A percentile compares a stretch with the other conserved stretches of the same genome.
phyloP scores from a whole-genome alignment of 2,888 invertebrate genomes.

The Eucriotettix oculatus region DNA sequence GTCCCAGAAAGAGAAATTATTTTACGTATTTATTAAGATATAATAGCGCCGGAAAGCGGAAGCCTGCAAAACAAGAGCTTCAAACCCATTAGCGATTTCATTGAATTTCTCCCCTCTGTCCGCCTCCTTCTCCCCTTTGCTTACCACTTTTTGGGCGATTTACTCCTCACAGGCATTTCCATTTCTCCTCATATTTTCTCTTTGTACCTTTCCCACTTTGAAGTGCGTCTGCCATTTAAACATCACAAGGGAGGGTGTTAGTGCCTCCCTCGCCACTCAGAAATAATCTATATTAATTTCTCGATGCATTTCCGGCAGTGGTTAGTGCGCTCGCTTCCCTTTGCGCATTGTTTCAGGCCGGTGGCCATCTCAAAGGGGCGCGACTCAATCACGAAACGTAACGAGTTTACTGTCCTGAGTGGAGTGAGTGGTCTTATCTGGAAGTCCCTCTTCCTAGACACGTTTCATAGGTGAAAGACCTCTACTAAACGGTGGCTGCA shows the following conservation, averaged over 20 bases:
- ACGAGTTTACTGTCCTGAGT: too few species aligned
- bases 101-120: background rate
- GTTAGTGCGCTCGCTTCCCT: background rate
- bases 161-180: background rate
- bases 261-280: constrained; percentile 5
- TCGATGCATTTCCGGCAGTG: constrained; percentile 9
- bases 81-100: background rate
- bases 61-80: background rate
- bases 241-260: background rate
- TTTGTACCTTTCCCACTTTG: background rate
- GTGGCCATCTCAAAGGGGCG: background rate
- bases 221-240: background rate
- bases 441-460: too few species aligned
- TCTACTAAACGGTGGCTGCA: too few species aligned
- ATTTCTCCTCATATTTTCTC: background rate
- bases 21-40: background rate
- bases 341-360: background rate
- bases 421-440: too few species aligned
- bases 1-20: background rate
- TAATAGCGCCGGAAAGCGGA: background rate
- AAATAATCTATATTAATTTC: constrained; percentile 14
- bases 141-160: background rate
- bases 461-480: too few species aligned
- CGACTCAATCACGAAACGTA: too few species aligned
- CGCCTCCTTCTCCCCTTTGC: background rate